phyloP scores from a whole-genome alignment of 30 jellyfish, hydroid and myxozoan genomes.

The Rhopilema esculentum region DNA sequence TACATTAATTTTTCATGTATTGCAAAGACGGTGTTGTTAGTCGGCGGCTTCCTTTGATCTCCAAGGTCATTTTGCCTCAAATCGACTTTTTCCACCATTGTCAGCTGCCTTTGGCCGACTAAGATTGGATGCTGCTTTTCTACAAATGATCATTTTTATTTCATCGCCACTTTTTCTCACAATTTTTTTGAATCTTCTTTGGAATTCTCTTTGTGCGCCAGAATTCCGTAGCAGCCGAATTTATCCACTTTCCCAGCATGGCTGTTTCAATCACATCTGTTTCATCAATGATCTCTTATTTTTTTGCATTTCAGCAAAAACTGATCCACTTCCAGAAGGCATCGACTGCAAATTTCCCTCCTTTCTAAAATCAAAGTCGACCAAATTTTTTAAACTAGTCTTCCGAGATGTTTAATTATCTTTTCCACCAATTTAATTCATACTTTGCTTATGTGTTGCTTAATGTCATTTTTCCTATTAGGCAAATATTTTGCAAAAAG shows the following conservation, averaged over 20 bases:
- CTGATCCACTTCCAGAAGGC: background rate
- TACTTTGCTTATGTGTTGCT: no score
- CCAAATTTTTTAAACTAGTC: background rate
- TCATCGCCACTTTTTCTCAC: conserved; percentile 21
- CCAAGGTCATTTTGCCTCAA: conserved; percentile 17
- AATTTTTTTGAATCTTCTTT: conserved; percentile 15
- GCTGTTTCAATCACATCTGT: background rate
- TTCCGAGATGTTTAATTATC: background rate
- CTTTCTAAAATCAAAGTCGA: background rate
- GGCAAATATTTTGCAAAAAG: no score
- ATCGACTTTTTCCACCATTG: conserved; percentile 7
- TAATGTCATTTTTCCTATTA: no score
- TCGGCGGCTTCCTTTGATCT: conserved; percentile 59
- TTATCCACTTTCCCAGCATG: background rate
- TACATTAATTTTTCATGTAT: conserved; percentile 40
- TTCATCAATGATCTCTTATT: background rate
- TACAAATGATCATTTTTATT: background rate
- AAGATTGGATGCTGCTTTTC: background rate
- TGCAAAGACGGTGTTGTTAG: conserved; percentile 5
- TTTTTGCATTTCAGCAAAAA: background rate
- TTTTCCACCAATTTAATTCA: no score
- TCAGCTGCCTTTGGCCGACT: conserved; percentile 33
- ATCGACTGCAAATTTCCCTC: background rate
- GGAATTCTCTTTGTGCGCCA: conserved; percentile 33
- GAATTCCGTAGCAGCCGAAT: conserved; percentile 13